Conservation (phyloP, 2,113 vertebrate genomes). For the Periophthalmus modestus region DNA sequence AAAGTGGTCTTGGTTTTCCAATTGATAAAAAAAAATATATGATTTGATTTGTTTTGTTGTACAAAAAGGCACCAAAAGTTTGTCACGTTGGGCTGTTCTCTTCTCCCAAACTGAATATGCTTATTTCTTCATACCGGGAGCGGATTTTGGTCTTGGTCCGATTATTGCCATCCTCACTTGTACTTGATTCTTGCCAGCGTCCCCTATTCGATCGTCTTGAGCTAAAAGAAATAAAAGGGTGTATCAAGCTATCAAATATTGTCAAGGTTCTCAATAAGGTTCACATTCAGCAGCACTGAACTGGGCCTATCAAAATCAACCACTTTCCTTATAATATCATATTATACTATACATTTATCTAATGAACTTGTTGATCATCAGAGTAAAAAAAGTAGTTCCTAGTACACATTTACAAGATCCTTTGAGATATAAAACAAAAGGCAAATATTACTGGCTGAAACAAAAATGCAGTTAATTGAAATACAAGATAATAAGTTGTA, state of each 20-base stretch:
- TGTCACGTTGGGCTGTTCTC: slow-evolving; percentile 61
- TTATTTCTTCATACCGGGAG: slow-evolving; percentile 51
- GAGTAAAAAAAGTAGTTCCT: too few species aligned
- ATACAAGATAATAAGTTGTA: too few species aligned
- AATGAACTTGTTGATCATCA: too few species aligned
- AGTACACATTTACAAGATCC: too few species aligned
- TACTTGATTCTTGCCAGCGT: slow-evolving; percentile 58
- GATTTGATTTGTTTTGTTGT: slow-evolving; percentile 6
- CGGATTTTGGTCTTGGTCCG: slow-evolving; percentile 48
- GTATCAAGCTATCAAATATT: neutral
- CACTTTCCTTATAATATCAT: too few species aligned
- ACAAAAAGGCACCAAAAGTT: slow-evolving; percentile 35
- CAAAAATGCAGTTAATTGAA: too few species aligned
- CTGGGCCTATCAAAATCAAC: too few species aligned
- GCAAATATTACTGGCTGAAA: too few species aligned
- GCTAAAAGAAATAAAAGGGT: slow-evolving; percentile 22
- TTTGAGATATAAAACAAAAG: neutral
- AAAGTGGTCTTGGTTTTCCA: slow-evolving; percentile 8
- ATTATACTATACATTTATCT: too few species aligned
- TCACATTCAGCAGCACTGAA: neutral
- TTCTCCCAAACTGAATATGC: slow-evolving; percentile 66
- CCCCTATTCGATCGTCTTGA: slow-evolving; percentile 62
- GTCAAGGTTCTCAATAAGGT: slow-evolving; percentile 31
- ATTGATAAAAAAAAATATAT: slow-evolving; percentile 5
- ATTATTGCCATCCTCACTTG: slow-evolving; percentile 37